Evolutionary conservation across 2,888 invertebrate genomes (phyloP).

Genomic region (Drosophila trichaetosa): DNA sequence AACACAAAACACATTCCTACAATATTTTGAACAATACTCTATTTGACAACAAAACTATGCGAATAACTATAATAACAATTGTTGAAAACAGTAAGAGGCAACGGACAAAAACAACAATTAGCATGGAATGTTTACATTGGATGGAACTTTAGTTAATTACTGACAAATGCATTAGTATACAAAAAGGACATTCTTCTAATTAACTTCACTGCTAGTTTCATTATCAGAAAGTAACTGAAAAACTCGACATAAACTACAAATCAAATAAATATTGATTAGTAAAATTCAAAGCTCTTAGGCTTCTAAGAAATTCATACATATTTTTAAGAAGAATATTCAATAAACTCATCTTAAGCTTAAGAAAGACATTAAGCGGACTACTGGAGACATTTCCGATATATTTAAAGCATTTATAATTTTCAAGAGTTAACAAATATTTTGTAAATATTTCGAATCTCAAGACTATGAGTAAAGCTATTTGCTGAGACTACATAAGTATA

Average conservation of each 20-base stretch:
- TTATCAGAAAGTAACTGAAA: background rate
- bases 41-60: constrained; percentile 68
- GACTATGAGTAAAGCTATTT: background rate
- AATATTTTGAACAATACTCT: constrained; percentile 45
- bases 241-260: background rate
- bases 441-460: background rate
- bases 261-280: background rate
- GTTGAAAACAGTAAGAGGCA: constrained; percentile 31
- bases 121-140: constrained; percentile 56
- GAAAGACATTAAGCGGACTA: background rate
- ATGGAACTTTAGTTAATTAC: constrained; percentile 71
- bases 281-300: background rate
- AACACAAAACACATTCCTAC: constrained; percentile 22
- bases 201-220: background rate
- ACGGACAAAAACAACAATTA: constrained; percentile 59
- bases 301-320: background rate
- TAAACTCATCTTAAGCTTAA: background rate
- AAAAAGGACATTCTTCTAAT: constrained; percentile 16
- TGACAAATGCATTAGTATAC: constrained; percentile 65
- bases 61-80: constrained; percentile 50
- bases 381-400: background rate
- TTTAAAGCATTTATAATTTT: background rate
- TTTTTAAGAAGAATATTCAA: background rate
- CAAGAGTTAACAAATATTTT: background rate
- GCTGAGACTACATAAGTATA: background rate